Percentiles rank a stretch among this genome's conserved stretches.
Conservation (phyloP, 2,888 invertebrate species). For the Electrophaes corylata region DNA sequence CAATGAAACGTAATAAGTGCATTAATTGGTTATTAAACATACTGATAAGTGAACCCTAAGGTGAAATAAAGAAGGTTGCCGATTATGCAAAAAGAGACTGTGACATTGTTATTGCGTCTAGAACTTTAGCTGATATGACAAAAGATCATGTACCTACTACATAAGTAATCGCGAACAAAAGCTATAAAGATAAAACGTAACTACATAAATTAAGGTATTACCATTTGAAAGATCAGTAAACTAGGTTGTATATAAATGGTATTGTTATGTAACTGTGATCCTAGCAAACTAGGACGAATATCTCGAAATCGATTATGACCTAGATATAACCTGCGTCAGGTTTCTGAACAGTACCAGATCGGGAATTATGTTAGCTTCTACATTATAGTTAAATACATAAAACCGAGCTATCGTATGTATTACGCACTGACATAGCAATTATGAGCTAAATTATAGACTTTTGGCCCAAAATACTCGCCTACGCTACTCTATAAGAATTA, state of each 20-base stretch:
- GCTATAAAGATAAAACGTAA: neutral
- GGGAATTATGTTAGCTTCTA: neutral
- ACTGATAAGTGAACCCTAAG: slow-evolving; percentile 13
- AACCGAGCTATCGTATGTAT: neutral
- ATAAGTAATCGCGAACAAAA: too few relatives aligned
- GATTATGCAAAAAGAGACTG: neutral
- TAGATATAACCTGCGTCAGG: slow-evolving; percentile 19
- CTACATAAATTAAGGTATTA: neutral
- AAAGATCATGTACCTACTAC: neutral
- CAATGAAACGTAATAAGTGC: slow-evolving; percentile 14
- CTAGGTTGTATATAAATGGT: slow-evolving; percentile 7
- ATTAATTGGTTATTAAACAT: slow-evolving; percentile 9
- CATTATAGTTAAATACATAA: neutral
- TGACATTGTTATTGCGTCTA: neutral
- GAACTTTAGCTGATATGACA: neutral
- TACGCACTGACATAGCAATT: slow-evolving; percentile 3
- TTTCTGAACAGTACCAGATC: neutral
- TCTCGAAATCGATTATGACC: slow-evolving; percentile 22
- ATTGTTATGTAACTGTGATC: slow-evolving; percentile 9
- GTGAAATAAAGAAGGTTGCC: slow-evolving; percentile 8
- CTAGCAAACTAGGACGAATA: slow-evolving; percentile 16
- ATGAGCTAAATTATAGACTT: slow-evolving; percentile 7
- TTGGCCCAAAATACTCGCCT: neutral
- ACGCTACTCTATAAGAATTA: neutral
- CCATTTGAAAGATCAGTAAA: neutral